Conservation (phyloP, 2,888 invertebrate species). For the Calameuta filiformis region DNA sequence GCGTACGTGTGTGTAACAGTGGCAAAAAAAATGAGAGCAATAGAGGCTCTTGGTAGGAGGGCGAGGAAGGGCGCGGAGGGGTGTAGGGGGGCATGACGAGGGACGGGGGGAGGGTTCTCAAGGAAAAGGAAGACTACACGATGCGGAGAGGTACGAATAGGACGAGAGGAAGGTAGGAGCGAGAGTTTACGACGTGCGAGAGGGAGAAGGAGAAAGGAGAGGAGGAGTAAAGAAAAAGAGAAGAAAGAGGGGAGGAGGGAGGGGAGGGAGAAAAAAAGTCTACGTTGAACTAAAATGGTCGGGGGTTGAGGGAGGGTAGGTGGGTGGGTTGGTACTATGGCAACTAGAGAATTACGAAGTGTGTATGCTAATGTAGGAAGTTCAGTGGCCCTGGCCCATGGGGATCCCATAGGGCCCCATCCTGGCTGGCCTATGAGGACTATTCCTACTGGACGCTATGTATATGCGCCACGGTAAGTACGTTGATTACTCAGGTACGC, state of each 20-base stretch:
- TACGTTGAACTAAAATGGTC: neutral
- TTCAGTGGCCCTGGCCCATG: conserved; percentile 11
- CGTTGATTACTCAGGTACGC: neutral
- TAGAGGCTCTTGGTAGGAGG: neutral
- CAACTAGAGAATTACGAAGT: conserved; percentile 6
- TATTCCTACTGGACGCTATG: neutral
- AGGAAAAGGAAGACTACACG: neutral
- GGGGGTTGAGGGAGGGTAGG: neutral
- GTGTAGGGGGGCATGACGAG: neutral
- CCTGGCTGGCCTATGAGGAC: neutral
- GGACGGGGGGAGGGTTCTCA: neutral
- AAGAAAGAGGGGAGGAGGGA: neutral
- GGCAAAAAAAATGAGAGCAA: conserved; percentile 5
- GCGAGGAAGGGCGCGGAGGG: neutral
- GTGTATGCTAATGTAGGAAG: conserved; percentile 7
- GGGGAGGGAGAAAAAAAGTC: neutral
- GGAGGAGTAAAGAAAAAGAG: neutral
- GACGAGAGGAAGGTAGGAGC: neutral
- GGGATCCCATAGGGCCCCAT: neutral
- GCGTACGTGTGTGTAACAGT: neutral
- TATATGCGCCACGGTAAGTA: neutral
- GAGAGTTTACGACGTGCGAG: neutral
- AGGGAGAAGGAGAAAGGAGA: neutral
- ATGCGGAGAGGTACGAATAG: neutral
- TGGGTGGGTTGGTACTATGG: neutral